Percentiles rank a stretch among this genome's conserved stretches.
Conservation (phyloP, 37 sponge, comb jelly and placozoan species). For the Geodia barretti region DNA sequence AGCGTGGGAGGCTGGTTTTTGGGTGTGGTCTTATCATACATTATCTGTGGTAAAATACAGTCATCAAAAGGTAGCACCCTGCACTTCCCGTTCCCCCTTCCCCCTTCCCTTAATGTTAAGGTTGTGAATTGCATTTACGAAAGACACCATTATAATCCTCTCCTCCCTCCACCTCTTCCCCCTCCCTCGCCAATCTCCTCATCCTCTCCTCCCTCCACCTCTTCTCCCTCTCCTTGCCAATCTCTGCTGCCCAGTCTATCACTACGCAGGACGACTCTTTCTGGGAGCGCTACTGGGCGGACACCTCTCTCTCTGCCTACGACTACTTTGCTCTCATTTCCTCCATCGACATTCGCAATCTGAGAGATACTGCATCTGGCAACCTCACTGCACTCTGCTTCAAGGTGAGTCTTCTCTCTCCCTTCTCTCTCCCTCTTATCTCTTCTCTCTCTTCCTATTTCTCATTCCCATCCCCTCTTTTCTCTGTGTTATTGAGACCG, state of each 20-base stretch:
- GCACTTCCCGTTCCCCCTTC: too few species aligned
- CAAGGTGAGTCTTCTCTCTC: slow-evolving; percentile 64
- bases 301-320: slow-evolving; percentile 51
- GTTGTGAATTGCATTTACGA: too few species aligned
- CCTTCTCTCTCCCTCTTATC: too few species aligned
- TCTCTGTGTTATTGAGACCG: too few species aligned
- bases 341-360: slow-evolving; percentile 64
- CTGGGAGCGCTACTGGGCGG: slow-evolving; percentile 92
- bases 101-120: too few species aligned
- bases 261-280: slow-evolving; percentile 74
- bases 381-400: slow-evolving; percentile 95
- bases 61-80: too few species aligned
- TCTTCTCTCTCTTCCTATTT: too few species aligned
- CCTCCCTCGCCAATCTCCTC: not conserved
- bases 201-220: not conserved
- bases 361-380: slow-evolving; percentile 83
- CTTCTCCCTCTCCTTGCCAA: not conserved
- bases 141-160: not conserved
- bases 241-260: slow-evolving; percentile 46
- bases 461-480: too few species aligned
- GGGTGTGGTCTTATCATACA: too few species aligned
- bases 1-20: too few species aligned
- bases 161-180: not conserved
- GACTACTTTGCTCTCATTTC: slow-evolving; percentile 86
- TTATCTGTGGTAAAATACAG: too few species aligned